phyloP scores from a whole-genome alignment of 1,140 invertebrate species.

The Pollicipes pollicipes region DNA sequence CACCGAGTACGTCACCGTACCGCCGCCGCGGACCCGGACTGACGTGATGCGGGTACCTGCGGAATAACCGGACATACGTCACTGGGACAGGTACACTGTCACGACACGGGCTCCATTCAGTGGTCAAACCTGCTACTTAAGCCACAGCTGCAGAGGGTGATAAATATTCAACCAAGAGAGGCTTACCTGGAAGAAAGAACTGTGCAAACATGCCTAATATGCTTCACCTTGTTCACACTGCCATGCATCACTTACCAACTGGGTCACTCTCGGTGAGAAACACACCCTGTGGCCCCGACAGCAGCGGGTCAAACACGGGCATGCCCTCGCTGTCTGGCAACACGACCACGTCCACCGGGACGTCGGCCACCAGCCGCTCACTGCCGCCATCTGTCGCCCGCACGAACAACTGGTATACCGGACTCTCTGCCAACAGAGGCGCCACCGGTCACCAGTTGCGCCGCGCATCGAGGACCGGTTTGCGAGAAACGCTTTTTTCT shows the following conservation, averaged over 20 bases:
- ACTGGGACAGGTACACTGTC: background rate
- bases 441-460: too few relatives aligned
- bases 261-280: constrained; percentile 17
- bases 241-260: too few relatives aligned
- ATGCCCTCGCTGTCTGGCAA: constrained; percentile 11
- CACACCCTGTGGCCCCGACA: constrained; percentile 5
- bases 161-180: too few relatives aligned
- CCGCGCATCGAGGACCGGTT: too few relatives aligned
- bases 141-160: too few relatives aligned
- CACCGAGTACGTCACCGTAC: constrained; percentile 26
- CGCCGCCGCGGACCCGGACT: constrained; percentile 13
- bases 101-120: too few relatives aligned
- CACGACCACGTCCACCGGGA: constrained; percentile 42
- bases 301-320: constrained; percentile 14
- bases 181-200: too few relatives aligned
- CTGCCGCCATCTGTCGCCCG: constrained; percentile 60
- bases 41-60: constrained; percentile 18
- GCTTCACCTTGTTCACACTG: too few relatives aligned
- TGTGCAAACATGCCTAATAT: too few relatives aligned
- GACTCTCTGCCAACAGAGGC: constrained; percentile 36
- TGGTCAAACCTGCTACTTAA: too few relatives aligned
- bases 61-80: background rate
- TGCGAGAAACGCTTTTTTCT: too few relatives aligned
- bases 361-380: constrained; percentile 44
- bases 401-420: constrained; percentile 74